Evolutionary conservation across 2,888 invertebrate species (phyloP).

Genomic region (Neocrepidodera transversa): DNA sequence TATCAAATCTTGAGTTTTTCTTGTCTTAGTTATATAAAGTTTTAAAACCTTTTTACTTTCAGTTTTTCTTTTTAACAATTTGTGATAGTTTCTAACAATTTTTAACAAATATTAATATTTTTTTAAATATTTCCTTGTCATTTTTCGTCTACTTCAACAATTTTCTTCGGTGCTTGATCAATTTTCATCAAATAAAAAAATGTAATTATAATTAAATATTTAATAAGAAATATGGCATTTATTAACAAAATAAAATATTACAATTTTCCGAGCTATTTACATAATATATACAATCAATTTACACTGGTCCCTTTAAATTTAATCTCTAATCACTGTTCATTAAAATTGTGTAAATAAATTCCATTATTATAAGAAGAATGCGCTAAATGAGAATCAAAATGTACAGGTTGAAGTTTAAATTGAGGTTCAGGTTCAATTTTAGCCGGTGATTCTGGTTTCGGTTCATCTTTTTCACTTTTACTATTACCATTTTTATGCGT

Average conservation of each 20-base stretch:
- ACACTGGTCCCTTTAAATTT: constrained; percentile 36
- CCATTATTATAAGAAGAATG: constrained; percentile 38
- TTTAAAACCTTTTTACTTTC: no score
- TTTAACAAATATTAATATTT: no score
- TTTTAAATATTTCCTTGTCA: no score
- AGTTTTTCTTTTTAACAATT: no score
- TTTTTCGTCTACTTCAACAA: no score
- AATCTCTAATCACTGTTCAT: constrained; percentile 38
- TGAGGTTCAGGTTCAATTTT: constrained; percentile 12
- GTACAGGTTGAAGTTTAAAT: constrained; percentile 27
- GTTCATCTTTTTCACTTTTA: constrained; percentile 21
- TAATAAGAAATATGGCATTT: constrained; percentile 34
- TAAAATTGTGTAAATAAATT: constrained; percentile 43
- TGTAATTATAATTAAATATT: no score
- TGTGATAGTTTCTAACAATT: no score
- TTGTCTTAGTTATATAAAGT: no score
- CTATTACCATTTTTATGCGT: constrained; percentile 73
- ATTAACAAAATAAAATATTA: constrained; percentile 41
- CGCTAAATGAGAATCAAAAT: constrained; percentile 36
- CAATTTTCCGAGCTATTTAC: constrained; percentile 32
- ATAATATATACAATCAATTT: constrained; percentile 32
- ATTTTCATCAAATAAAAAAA: no score
- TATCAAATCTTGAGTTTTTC: no score
- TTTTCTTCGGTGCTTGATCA: no score
- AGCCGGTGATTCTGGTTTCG: constrained; percentile 17